Evolutionary conservation across 1,140 invertebrate species (phyloP), one percentile per base, ranked within the genome.

Genomic region (Meloidogyne floridensis): DNA sequence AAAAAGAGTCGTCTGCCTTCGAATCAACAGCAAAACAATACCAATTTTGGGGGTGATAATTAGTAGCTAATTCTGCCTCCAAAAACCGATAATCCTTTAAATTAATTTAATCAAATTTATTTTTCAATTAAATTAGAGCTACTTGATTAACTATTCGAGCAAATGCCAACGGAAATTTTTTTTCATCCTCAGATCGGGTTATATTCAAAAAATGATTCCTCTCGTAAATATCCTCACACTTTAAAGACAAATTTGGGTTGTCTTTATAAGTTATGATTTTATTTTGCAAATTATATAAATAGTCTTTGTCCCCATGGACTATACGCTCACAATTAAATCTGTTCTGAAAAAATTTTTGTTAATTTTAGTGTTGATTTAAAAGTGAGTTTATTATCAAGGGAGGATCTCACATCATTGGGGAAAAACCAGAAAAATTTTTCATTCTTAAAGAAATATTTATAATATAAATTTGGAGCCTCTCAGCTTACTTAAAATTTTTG

Each of bases 81-180:
- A 84, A 53, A 54, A 86, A 86, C 10, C 54, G 69, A 47, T 86
- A 84, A 54, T 84, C 83, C 83, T 84, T 65, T 70, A 11, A 11
- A 18, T 77, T 15, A 69, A 59, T n/a, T 65, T 65, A 65, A n/a
- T 65, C 4, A n/a, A 9, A 0, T 59, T n/a, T 77, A 59, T n/a
- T 47, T n/a, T n/a, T 32, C 32, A 2, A 11, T 8, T 59, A 54
- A 20, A 42, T 47, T 20, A 47, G 8, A 18, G 8, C 75, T 77
- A 77, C 76, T 18, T 81, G 86, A 70, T 85, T 85, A n/a, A 85
- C 82, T 42, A 81, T 84, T 43, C 74, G 42, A n/a, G 84, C 84
- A 72, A 32, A 74, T 7, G 84, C 85, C 20, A 85, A 72, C 6
- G 85, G 85, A 75, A 86, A 85, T 8, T 84, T 43, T 2, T 65